A percentile compares a stretch with the other conserved stretches of the same genome.
Conservation (phyloP, 2,888 invertebrate species). For the Polyommatus iphigenia region DNA sequence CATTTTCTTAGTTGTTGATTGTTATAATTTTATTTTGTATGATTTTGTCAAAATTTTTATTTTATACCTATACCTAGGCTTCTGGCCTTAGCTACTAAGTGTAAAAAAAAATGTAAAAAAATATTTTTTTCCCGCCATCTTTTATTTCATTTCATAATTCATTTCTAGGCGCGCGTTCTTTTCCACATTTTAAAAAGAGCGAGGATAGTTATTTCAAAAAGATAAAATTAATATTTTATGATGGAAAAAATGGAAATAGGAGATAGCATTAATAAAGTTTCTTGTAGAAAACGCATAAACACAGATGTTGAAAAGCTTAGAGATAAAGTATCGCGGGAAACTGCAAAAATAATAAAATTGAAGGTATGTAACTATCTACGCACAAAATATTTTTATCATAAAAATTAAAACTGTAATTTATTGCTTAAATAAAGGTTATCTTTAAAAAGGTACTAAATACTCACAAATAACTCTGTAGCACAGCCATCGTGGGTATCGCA, state of each 20-base stretch:
- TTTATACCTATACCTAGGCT: too few relatives aligned
- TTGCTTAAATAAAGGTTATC: too few relatives aligned
- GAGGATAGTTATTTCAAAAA: background rate
- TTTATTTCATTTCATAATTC: background rate
- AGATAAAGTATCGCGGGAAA: conserved; percentile 62
- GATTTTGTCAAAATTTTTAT: too few relatives aligned
- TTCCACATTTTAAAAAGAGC: background rate
- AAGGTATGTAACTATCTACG: conserved; percentile 56
- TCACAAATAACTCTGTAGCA: too few relatives aligned
- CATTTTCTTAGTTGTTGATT: too few relatives aligned
- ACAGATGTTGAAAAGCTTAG: conserved; percentile 60
- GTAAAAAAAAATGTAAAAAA: too few relatives aligned
- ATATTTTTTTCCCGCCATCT: background rate
- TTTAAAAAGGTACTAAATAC: too few relatives aligned
- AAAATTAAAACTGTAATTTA: too few relatives aligned
- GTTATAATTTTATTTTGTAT: too few relatives aligned
- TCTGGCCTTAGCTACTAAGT: too few relatives aligned
- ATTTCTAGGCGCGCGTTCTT: background rate
- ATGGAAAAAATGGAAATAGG: conserved; percentile 53
- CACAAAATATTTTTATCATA: too few relatives aligned
- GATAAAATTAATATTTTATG: background rate
- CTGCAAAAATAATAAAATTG: conserved; percentile 62
- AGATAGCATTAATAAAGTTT: conserved; percentile 55
- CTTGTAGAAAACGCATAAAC: conserved; percentile 57
- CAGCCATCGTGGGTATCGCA: too few relatives aligned